These are phyloP conservation scores for Phragmatobia fuliginosa DNA, from an alignment of 2,888 invertebrate species.

Conservation along the genomic window DNA sequence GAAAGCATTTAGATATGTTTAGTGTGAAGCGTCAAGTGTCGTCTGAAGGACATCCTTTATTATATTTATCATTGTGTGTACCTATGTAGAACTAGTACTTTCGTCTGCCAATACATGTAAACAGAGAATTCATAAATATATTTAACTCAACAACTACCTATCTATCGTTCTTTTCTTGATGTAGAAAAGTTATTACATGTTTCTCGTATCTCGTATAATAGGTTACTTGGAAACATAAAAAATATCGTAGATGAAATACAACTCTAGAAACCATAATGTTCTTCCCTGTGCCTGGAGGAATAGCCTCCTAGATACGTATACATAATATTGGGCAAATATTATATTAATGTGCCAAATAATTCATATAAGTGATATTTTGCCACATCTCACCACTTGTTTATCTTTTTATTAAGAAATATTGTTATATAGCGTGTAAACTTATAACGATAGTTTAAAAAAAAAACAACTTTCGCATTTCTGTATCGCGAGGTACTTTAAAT, in stretches of 20 bases:
- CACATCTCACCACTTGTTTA: neutral
- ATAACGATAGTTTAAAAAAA: too few relatives aligned
- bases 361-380: slow-evolving; percentile 13
- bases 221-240: neutral
- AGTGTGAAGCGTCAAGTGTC: slow-evolving; percentile 5
- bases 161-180: neutral
- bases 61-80: neutral
- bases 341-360: slow-evolving; percentile 58
- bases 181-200: neutral
- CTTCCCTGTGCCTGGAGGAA: slow-evolving; percentile 12
- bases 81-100: neutral
- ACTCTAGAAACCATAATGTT: neutral
- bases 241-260: neutral
- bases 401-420: neutral
- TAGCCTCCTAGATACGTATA: slow-evolving; percentile 51
- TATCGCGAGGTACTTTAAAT: too few relatives aligned
- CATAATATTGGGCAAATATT: slow-evolving; percentile 59
- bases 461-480: too few relatives aligned
- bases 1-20: slow-evolving; percentile 15
- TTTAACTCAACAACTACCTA: neutral
- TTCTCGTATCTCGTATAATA: neutral
- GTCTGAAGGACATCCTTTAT: neutral
- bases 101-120: neutral
- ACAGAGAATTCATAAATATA: neutral
- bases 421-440: neutral